Evolutionary conservation across 2,113 vertebrate genomes (phyloP).

Genomic region (Silurus glanis): DNA sequence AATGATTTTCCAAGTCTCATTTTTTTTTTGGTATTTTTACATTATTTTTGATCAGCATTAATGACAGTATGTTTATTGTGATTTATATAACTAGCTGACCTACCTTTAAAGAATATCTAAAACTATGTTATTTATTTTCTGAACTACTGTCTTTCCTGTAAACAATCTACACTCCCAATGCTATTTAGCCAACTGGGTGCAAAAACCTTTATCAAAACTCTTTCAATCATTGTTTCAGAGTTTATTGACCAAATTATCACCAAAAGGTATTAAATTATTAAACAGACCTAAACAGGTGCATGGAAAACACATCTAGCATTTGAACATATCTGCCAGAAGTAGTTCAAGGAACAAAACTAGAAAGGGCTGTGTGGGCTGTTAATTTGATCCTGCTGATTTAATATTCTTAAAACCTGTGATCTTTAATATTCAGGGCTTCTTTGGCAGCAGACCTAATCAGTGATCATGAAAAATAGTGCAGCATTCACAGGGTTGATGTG

Average conservation of each 20-base stretch:
- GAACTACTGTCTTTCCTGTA: not conserved
- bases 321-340: not conserved
- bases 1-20: no score
- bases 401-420: not conserved
- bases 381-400: not conserved
- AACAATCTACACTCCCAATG: not conserved
- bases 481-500: not conserved
- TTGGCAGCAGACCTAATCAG: not conserved
- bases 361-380: not conserved
- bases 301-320: not conserved
- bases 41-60: no score
- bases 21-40: no score
- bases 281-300: not conserved
- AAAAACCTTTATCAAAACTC: not conserved
- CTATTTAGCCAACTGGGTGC: not conserved
- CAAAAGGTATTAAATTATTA: not conserved
- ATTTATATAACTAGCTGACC: no score
- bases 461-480: not conserved
- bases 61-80: no score
- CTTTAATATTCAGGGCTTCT: not conserved
- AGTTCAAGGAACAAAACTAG: not conserved
- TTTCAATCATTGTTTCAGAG: not conserved
- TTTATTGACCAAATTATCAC: not conserved
- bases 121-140: not conserved
- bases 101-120: no score